phyloP scores from a whole-genome alignment of 2,888 invertebrate species.

The Amblyjoppa proteus region DNA sequence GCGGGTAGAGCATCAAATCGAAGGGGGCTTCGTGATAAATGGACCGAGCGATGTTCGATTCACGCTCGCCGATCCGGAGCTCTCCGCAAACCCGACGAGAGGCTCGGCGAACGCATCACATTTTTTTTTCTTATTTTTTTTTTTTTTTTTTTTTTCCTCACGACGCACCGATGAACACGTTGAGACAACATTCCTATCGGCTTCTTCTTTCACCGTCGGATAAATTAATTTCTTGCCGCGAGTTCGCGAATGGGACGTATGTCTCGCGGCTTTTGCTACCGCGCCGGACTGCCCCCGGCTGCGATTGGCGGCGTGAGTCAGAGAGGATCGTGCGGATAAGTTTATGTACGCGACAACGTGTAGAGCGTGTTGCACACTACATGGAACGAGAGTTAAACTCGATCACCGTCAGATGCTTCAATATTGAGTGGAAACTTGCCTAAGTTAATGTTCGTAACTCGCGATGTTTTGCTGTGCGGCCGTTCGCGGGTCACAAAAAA shows the following conservation, averaged over 20 bases:
- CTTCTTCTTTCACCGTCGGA: conserved; percentile 28
- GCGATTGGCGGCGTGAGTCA: conserved; percentile 18
- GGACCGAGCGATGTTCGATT: neutral
- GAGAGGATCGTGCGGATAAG: conserved; percentile 13
- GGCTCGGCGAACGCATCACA: conserved; percentile 6
- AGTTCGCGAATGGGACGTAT: conserved; percentile 20
- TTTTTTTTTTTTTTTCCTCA: conserved; percentile 26
- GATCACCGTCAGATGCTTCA: neutral
- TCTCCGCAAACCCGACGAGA: neutral
- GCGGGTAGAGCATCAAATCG: neutral
- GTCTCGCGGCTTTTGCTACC: conserved; percentile 18
- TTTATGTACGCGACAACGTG: neutral
- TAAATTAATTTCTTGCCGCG: conserved; percentile 49
- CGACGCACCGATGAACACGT: conserved; percentile 62
- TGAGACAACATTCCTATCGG: conserved; percentile 63
- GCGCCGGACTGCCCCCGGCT: conserved; percentile 36
- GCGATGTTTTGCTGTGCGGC: neutral
- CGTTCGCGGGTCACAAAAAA: too few species aligned
- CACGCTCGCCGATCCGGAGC: neutral
- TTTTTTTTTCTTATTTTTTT: neutral
- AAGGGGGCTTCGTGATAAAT: conserved; percentile 26
- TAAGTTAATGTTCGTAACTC: neutral
- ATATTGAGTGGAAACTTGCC: neutral
- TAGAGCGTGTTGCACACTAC: neutral
- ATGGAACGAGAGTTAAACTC: conserved; percentile 1